Conservation (phyloP, 2,113 vertebrate genomes). For the Hippocampus barbouri region DNA sequence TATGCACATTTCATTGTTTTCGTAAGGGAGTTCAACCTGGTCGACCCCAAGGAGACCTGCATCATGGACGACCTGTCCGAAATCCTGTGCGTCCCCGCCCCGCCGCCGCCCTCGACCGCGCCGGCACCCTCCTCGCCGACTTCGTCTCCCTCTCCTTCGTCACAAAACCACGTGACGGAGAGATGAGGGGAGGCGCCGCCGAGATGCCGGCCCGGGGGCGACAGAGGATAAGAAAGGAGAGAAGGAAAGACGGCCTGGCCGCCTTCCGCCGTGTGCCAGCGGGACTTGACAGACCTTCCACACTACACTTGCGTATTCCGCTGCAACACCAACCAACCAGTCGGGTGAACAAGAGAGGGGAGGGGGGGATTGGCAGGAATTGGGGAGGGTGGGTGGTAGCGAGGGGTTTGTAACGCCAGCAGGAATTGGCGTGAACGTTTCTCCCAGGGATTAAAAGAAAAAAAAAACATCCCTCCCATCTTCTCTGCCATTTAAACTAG, state of each 20-base stretch:
- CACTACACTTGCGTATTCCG: conserved; percentile 63
- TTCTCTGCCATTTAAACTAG: conserved; percentile 70
- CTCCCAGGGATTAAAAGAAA: conserved; percentile 67
- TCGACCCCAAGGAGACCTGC: conserved; percentile 96
- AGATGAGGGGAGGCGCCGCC: conserved; percentile 79
- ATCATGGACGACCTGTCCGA: conserved; percentile 98
- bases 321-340: conserved; percentile 60
- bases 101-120: conserved; percentile 35
- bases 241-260: conserved; percentile 49
- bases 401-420: conserved; percentile 68
- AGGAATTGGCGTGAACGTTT: conserved; percentile 71
- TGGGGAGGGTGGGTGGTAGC: conserved; percentile 37
- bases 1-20: conserved; percentile 98
- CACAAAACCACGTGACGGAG: conserved; percentile 96
- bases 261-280: conserved; percentile 56
- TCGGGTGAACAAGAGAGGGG: conserved; percentile 30
- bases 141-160: conserved; percentile 70
- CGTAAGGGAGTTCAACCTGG: conserved; percentile 95
- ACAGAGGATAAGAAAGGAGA: conserved; percentile 51
- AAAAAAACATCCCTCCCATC: conserved; percentile 69
- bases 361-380: conserved; percentile 13
- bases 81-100: conserved; percentile 82
- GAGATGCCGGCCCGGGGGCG: conserved; percentile 36
- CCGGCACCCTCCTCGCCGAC: conserved; percentile 39
- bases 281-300: conserved; percentile 67